Evolutionary conservation across 2,113 vertebrate genomes (phyloP), one percentile per base, ranked within the genome.

Genomic region (Noturus placidus): DNA sequence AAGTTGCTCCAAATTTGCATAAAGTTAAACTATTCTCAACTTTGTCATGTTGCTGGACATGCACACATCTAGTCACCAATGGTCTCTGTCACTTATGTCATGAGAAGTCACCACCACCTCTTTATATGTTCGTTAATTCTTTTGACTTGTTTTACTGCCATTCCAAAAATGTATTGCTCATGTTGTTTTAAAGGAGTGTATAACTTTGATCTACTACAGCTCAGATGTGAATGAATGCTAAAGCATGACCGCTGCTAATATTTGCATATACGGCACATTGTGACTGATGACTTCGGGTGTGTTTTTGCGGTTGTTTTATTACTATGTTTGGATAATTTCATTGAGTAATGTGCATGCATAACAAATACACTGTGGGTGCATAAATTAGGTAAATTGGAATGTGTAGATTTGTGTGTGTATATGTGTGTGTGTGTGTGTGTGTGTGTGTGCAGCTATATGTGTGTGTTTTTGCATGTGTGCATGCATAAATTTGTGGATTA

Each of bases 331-430:
- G 65, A 82, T 87, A 87, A 87, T 80, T 82, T 82, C 56, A 50
- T 70, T 87, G 65, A 87, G 86, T 72, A 69, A 87, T 87, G 78
- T 54, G 52, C 78, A 59, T 87, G 52, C 86, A 87, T 57, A 70
- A 80, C 86, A 87, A 72, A 72, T 82, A 82, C 54, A 46, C 52
- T 46, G 67, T 59, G 79, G 50, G 54, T 3, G 27, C 86, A 72
- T 82, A 82, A 82, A 87, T 87, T 87, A 50, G 54, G 52, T 72
- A 87, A 87, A 82, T 59, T 82, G 17, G 65, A 82, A n/a, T 82
- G 57, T 67, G 13, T 61, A 35, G 67, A 20, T 27, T 27, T 78
- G 77, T 70, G 14, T 59, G 25, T 81, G 30, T 27, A 74, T 70
- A 27, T 46, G 25, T 81, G 77, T 88, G 69, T 81, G 61, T 57